phyloP scores from a whole-genome alignment of 2,888 invertebrate species.

The Scotopteryx bipunctaria region DNA sequence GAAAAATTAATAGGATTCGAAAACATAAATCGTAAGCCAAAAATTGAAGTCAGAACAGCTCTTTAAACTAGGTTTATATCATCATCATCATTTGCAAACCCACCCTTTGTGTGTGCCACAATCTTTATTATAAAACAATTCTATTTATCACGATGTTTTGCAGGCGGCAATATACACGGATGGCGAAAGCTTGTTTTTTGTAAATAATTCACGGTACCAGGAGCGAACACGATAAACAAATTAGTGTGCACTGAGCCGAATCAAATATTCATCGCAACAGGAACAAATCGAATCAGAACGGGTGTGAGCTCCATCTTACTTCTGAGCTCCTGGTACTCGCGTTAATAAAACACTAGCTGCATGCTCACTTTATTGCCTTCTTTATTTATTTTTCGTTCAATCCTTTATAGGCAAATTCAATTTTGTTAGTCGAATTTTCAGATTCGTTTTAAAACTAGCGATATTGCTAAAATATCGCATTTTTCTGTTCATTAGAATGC shows the following conservation, averaged over 20 bases:
- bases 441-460: no score
- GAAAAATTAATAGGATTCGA: no score
- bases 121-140: neutral
- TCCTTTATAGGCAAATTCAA: conserved; percentile 11
- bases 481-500: neutral
- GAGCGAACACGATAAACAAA: conserved; percentile 76
- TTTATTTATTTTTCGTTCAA: conserved; percentile 19
- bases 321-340: conserved; percentile 55
- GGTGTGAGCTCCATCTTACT: conserved; percentile 70
- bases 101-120: neutral
- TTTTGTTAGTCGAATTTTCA: neutral
- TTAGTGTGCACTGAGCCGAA: conserved; percentile 80
- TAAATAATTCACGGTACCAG: conserved; percentile 63
- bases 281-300: conserved; percentile 81
- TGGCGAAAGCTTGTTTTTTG: conserved; percentile 36
- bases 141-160: no score
- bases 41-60: no score
- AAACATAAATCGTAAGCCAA: no score
- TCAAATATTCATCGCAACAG: conserved; percentile 82
- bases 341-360: conserved; percentile 61
- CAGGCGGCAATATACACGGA: no score
- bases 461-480: neutral
- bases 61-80: no score
- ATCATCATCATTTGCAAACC: no score
- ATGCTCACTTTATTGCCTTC: conserved; percentile 44